Evolutionary conservation across 2,797 vertebrate species (phyloP).

Genomic region (Gambelia wislizenii): DNA sequence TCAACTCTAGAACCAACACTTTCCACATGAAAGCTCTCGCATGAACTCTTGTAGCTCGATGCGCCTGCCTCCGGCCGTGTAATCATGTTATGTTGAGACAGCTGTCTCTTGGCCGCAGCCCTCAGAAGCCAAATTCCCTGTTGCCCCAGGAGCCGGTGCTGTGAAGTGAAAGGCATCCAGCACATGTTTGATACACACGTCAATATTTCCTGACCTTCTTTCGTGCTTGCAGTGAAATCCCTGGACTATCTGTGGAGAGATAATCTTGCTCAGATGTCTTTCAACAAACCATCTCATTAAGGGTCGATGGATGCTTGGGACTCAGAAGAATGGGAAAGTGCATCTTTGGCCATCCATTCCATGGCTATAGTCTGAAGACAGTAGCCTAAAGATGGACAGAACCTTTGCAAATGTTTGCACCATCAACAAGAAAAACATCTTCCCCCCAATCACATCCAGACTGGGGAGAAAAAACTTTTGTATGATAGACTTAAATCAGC

Average conservation of each 20-base stretch:
- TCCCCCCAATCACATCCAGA: no score
- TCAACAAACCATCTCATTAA: neutral
- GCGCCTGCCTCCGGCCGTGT: neutral
- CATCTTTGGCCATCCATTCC: no score
- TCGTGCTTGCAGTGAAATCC: neutral
- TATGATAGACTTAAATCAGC: no score
- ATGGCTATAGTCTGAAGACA: no score
- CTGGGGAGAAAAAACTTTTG: no score
- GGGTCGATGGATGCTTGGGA: neutral
- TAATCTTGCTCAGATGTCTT: neutral
- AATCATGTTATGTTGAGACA: rapidly evolving
- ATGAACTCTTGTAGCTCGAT: neutral
- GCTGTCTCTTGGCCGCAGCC: neutral
- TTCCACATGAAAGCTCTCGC: neutral
- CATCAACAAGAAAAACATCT: no score
- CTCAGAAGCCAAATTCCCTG: neutral
- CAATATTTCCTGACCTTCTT: neutral
- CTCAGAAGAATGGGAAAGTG: neutral
- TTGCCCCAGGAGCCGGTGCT: neutral
- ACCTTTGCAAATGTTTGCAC: no score
- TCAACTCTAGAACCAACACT: neutral
- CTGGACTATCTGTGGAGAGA: neutral
- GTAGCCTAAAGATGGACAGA: neutral
- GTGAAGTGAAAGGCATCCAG: neutral
- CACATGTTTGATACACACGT: rapidly evolving